Evolutionary conservation across 2,797 vertebrate genomes (phyloP).

Genomic region (Sandelia bainsii): DNA sequence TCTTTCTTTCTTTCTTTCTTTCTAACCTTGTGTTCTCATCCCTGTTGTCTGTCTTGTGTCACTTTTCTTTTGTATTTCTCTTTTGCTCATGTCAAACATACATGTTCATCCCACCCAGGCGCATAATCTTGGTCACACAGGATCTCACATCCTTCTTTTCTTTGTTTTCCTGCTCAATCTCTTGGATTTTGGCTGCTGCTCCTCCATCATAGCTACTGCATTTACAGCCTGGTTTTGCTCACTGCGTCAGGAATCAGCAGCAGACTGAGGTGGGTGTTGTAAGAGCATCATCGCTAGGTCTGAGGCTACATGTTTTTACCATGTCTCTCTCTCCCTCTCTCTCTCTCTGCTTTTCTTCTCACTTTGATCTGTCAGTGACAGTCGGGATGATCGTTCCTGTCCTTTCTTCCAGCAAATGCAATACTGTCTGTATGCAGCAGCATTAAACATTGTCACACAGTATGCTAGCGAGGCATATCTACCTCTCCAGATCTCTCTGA

Average conservation of each 20-base stretch:
- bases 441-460: constrained; percentile 51
- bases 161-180: constrained; percentile 47
- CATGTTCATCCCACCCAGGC: constrained; percentile 57
- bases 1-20: constrained; percentile 47
- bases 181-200: constrained; percentile 66
- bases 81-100: constrained; percentile 57
- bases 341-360: constrained; percentile 44
- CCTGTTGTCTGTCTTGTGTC: constrained; percentile 51
- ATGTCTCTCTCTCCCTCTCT: constrained; percentile 34
- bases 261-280: constrained; percentile 84
- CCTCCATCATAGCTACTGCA: constrained; percentile 59
- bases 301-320: constrained; percentile 60
- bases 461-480: constrained; percentile 56
- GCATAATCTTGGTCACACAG: constrained; percentile 48
- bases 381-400: constrained; percentile 51
- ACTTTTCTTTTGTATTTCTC: constrained; percentile 49
- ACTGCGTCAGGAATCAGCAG: constrained; percentile 79
- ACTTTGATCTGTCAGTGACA: constrained; percentile 56
- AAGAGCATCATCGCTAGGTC: constrained; percentile 61
- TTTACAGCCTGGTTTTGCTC: constrained; percentile 67
- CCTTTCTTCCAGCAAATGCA: constrained; percentile 42
- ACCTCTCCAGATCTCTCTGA: constrained; percentile 42
- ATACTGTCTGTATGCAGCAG: constrained; percentile 44
- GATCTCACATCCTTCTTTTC: constrained; percentile 46
- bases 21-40: constrained; percentile 23